Base-by-base conservation (phyloP, 2,113 vertebrate species). In the Heterotilapia buettikoferi region DNA sequence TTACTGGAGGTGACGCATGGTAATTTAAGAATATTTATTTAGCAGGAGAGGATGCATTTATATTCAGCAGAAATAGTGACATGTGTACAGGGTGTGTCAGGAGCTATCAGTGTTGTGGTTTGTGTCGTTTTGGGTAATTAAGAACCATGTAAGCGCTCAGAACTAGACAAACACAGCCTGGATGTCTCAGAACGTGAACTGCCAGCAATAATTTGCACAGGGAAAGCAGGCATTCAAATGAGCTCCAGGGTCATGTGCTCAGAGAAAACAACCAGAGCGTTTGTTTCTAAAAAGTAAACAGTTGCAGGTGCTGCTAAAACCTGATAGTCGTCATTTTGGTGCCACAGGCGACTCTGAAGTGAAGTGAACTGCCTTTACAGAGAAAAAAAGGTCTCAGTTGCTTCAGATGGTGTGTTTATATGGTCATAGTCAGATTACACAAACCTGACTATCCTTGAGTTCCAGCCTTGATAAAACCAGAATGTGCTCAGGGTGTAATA, bases 181-280 rank as follows among this genome's bases (percentile, higher is more conserved):
- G 6, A 83, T 84, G 45, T 54, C 33, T 50, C 2, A 38, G 73
- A 93, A 89, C 82, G 14, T 2, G 80, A 92, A 87, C 59, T 33
- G 18, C n/a, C 36, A 66, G 78, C 40, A 40, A 24, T 79, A 26
- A 50, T 40, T 59, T 78, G 54, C 31, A 63, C 52, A 21, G 9
- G 13, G 16, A 31, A 18, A 26, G 85, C 81, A 14, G 80, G 79
- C 80, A 89, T 86, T 88, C 3, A 90, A 90, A 93, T 59, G 36
- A 73, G 66, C 13, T 24, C 18, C 47, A 47, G 26, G 4, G 26
- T 33, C 26, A 50, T 52, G 18, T 31, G 45, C 7, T 12, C 10
- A 78, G 26, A 33, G 45, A 29, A 82, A 31, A 76, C 6, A 3
- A 66, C 86, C 10, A 9, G 43, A 83, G 47, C 54, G 50, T 33